Evolutionary conservation across 2,797 vertebrate genomes (phyloP), one percentile per base, ranked within the genome.

Genomic region (Rousettus madagascariensis): DNA sequence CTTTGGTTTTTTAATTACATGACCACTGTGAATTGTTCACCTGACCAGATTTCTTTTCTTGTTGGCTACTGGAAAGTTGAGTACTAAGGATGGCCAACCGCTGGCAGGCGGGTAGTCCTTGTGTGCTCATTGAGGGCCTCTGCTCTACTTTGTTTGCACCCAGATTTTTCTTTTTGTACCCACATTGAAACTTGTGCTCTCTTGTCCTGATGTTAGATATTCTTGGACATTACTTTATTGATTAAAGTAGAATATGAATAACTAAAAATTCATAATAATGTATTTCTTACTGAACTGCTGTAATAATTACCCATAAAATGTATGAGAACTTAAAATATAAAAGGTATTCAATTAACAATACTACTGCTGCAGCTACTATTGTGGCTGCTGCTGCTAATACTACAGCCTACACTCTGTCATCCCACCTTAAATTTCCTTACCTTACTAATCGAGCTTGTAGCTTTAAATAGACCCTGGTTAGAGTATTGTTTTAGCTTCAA

Each of bases 391-490:
- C 51, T 36, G 4, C n/a, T 53, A 20, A 9, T 55, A 16, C 6
- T 26, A 7, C 63, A 38, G 22, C 51, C 43, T 20, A 3, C 13
- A 2, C 26, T 16, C 46, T 33, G 10, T 33, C 19, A 74, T 41
- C 68, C n/a, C 24, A 51, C 36, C 92, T 91, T 88, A 33, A n/a
- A 65, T 94, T 57, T 53, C 43, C 33, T 91, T 82, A 83, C 69
- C 36, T 90, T 71, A 36, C 68, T 74, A 82, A 93, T 83, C 90
- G 82, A 83, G 36, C 79, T 90, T 93, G 57, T 68, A 82, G 77
- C 91, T 96, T 94, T 95, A 94, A 95, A 88, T 86, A 90, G 87
- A 74, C 57, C 59, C 68, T 82, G 65, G 55, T 72, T 90, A 88
- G 87, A 59, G 86, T 68, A 92, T 84, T 95, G 83, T 83, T 80